phyloP scores from a whole-genome alignment of 2,113 vertebrate genomes.

The Tachuris rubrigastra region DNA sequence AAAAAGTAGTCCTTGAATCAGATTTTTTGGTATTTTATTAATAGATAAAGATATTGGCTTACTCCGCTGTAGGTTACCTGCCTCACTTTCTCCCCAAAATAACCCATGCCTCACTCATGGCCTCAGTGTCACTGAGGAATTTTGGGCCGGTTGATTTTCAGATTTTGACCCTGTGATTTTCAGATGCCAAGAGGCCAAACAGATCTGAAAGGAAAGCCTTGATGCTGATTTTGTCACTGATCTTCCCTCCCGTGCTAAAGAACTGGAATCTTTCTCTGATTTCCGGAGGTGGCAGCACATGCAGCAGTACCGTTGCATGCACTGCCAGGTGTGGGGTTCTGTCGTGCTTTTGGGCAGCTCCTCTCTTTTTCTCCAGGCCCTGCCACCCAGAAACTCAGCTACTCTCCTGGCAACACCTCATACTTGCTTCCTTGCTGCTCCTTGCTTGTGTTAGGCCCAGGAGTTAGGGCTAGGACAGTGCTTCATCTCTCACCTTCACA shows the following conservation, averaged over 20 bases:
- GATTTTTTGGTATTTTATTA: not conserved
- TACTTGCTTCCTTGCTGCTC: not conserved
- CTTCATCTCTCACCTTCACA: not conserved
- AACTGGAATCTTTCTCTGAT: not conserved
- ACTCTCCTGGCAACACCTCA: not conserved
- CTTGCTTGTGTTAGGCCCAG: fast-evolving
- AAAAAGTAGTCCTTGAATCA: not conserved
- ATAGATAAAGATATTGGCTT: not conserved
- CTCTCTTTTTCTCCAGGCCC: not conserved
- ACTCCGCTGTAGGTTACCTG: not conserved
- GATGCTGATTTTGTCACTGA: not conserved
- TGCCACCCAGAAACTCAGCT: not conserved
- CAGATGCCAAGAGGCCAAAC: not conserved
- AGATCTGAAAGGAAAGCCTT: not conserved
- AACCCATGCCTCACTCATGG: not conserved
- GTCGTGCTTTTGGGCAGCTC: not conserved
- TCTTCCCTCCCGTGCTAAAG: not conserved
- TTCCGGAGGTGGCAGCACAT: not conserved
- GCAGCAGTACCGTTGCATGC: not conserved
- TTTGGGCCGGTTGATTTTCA: not conserved
- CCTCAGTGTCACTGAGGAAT: not conserved
- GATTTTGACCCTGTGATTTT: not conserved
- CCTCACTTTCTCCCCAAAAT: not conserved
- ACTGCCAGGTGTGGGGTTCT: not conserved
- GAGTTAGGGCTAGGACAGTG: fast-evolving